Evolutionary conservation across 2,797 vertebrate species (phyloP).

Genomic region (Falco naumanni): DNA sequence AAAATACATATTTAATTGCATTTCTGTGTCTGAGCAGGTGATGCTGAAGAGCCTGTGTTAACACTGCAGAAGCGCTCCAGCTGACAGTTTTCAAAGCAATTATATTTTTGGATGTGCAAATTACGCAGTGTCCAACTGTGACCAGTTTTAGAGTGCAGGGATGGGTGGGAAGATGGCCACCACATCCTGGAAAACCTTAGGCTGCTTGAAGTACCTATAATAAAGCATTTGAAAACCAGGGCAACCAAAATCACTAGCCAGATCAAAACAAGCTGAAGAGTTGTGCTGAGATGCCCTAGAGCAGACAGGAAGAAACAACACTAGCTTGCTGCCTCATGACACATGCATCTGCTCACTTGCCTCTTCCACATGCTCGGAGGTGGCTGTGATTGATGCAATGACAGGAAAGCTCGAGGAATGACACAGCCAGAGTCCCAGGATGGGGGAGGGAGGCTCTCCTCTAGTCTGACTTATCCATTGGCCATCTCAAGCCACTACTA

Average conservation of each 20-base stretch:
- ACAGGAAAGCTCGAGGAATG: not conserved
- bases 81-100: slow-evolving; percentile 4
- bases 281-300: not conserved
- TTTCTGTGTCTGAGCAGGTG: not conserved
- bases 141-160: not conserved
- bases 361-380: not conserved
- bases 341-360: not conserved
- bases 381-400: slow-evolving; percentile 7
- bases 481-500: not conserved
- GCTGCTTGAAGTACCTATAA: not conserved
- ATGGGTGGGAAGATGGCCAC: not conserved
- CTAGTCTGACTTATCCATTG: not conserved
- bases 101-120: not conserved
- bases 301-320: not conserved
- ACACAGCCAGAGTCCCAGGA: not conserved
- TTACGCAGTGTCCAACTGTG: not conserved
- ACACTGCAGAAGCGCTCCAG: not conserved
- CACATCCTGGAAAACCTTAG: not conserved
- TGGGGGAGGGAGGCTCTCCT: not conserved
- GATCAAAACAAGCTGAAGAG: not conserved
- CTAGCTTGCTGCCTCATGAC: not conserved
- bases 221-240: not conserved
- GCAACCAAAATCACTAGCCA: not conserved
- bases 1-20: not conserved
- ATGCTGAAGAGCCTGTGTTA: not conserved